A percentile compares a stretch with the other conserved stretches of the same genome.
Conservation (phyloP, 2,113 vertebrate genomes). For the Talpa occidentalis region DNA sequence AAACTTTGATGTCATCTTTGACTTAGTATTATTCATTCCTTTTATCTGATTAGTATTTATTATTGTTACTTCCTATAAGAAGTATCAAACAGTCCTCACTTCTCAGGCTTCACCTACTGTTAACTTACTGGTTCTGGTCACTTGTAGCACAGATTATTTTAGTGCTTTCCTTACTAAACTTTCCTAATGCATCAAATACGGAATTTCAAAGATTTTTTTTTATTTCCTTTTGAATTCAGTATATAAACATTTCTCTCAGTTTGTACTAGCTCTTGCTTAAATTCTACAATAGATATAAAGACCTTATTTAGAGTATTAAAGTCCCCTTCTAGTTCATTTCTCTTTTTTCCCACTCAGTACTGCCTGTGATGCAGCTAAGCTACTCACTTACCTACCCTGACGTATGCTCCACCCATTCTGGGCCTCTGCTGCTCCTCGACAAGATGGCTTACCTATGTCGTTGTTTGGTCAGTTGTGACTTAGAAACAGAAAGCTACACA, state of each 20-base stretch:
- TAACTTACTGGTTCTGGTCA: neutral
- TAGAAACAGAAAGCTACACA: neutral
- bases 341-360: neutral
- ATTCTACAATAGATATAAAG: neutral
- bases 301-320: neutral
- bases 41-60: neutral
- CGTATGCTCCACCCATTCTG: neutral
- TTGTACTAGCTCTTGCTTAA: neutral
- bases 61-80: neutral
- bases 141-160: neutral
- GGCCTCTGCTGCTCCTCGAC: neutral
- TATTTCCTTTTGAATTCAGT: neutral
- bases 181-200: neutral
- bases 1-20: neutral
- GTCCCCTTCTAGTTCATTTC: neutral
- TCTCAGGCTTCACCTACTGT: neutral
- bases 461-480: neutral
- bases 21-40: conserved; percentile 11
- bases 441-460: neutral
- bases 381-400: neutral
- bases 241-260: conserved; percentile 3
- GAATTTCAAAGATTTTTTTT: neutral
- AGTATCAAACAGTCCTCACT: neutral
- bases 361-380: neutral
- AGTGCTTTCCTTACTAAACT: neutral